phyloP scores from a whole-genome alignment of 2,888 invertebrate species.

The Antitype chi region DNA sequence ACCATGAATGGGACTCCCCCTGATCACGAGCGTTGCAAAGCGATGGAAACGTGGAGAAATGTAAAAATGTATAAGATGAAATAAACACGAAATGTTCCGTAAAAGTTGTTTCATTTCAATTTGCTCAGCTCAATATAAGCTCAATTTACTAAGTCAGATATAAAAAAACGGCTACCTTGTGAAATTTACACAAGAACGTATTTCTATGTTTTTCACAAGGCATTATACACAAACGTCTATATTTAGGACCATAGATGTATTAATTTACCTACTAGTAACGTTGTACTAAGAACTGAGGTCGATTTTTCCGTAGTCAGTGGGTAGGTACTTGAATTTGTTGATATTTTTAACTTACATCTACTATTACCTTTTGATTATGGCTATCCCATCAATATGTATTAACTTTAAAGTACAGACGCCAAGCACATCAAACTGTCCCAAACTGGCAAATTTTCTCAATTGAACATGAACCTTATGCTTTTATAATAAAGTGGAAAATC shows the following conservation, averaged over 20 bases:
- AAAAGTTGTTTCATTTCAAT: constrained; percentile 29
- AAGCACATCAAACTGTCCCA: too few relatives aligned
- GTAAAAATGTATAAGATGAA: constrained; percentile 22
- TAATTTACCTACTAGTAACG: not conserved
- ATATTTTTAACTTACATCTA: not conserved
- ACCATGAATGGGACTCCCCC: constrained; percentile 1
- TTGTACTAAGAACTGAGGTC: too few relatives aligned
- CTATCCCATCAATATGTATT: too few relatives aligned
- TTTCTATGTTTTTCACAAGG: too few relatives aligned
- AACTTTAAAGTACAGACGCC: too few relatives aligned
- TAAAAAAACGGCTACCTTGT: not conserved
- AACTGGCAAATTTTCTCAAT: too few relatives aligned
- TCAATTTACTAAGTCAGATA: constrained; percentile 17
- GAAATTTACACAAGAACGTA: too few relatives aligned
- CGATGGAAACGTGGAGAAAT: not conserved
- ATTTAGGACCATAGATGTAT: not conserved
- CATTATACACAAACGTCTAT: not conserved
- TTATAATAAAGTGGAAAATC: too few relatives aligned
- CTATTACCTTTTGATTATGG: too few relatives aligned
- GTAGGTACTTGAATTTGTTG: not conserved
- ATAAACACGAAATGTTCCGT: constrained; percentile 29
- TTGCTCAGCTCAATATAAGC: constrained; percentile 19
- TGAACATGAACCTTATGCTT: too few relatives aligned
- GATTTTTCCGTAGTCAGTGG: not conserved
- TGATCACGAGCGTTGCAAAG: constrained; percentile 1